Conservation (phyloP, 1,140 invertebrate species). For the Drosophila guanche region DNA sequence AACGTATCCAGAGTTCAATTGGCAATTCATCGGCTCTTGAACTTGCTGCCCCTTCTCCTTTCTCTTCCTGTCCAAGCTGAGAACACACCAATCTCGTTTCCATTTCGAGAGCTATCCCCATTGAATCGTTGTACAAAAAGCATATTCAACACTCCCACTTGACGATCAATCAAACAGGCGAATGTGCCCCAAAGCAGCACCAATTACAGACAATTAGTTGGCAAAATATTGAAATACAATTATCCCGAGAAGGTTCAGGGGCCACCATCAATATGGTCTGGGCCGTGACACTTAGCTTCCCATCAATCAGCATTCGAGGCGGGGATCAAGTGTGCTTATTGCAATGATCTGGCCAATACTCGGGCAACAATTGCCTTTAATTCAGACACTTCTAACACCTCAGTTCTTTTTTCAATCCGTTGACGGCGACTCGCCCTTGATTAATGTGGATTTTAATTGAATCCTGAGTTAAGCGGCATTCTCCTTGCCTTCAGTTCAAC, state of each 20-base stretch:
- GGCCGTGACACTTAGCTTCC: conserved; percentile 56
- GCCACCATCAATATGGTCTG: conserved; percentile 34
- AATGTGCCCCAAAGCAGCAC: conserved; percentile 50
- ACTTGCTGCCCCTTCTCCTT: background rate
- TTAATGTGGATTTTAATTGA: conserved; percentile 46
- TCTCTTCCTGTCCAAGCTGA: background rate
- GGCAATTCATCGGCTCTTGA: conserved; percentile 19
- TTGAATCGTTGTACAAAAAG: conserved; percentile 34
- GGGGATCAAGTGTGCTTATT: conserved; percentile 44
- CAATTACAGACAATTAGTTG: conserved; percentile 75
- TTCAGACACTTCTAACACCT: conserved; percentile 49
- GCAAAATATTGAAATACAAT: conserved; percentile 67
- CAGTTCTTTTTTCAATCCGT: background rate
- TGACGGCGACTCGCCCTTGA: conserved; percentile 27
- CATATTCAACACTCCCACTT: conserved; percentile 63
- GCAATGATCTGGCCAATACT: conserved; percentile 46
- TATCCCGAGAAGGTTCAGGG: conserved; percentile 45
- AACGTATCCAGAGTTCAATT: background rate
- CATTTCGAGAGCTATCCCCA: conserved; percentile 16
- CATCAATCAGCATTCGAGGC: conserved; percentile 54
- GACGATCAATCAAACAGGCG: conserved; percentile 60
- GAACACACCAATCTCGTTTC: conserved; percentile 2
- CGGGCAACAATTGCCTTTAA: conserved; percentile 58
- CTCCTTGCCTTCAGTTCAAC: conserved; percentile 30
- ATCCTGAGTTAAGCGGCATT: conserved; percentile 27